Evolutionary conservation across 2,113 vertebrate species (phyloP), one percentile per base, ranked within the genome.

Genomic region (Tylochromis polylepis): DNA sequence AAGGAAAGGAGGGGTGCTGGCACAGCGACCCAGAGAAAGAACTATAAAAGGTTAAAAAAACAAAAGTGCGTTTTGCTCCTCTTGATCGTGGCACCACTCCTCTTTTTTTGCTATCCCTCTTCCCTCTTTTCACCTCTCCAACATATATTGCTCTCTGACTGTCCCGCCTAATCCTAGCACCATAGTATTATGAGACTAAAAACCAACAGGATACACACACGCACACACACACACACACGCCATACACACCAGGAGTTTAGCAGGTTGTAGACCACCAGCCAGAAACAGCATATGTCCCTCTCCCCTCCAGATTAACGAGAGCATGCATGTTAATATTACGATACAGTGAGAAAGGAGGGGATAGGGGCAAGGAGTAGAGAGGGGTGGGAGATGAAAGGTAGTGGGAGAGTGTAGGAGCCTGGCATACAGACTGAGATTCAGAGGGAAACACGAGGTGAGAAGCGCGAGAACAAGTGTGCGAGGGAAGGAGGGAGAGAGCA

Each of bases 281-380:
- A 96, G 96, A 95, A 88, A 94, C 96, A 96, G 96, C 96, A 97
- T 95, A 96, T 95, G 95, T 95, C 94, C 93, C 93, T 95, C 95
- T 95, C 92, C 94, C 93, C 92, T 94, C 95, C 94, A 95, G 96
- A 97, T 97, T 97, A 96, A 95, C 92, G 91, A 95, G 94, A 96
- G 94, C 96, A 90, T 94, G 95, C 96, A 90, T 94, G 95, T 96
- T 97, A 95, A 95, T 93, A 95, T 77, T 90, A 95, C 95, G 92
- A 93, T 96, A 88, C 90, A 93, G 94, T 94, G 87, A 94, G 94
- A 92, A 75, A 95, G 88, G 89, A 86, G 79, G 60, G 81, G 87
- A 85, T 57, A 18, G 77, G 85, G 90, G 84, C 85, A 87, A 85
- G 72, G 43, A 70, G 86, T 87, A 72, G 65, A 83, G 62, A 78